Base-by-base conservation (phyloP, 2,888 invertebrate species). In the Hemistola chrysoprasaria region DNA sequence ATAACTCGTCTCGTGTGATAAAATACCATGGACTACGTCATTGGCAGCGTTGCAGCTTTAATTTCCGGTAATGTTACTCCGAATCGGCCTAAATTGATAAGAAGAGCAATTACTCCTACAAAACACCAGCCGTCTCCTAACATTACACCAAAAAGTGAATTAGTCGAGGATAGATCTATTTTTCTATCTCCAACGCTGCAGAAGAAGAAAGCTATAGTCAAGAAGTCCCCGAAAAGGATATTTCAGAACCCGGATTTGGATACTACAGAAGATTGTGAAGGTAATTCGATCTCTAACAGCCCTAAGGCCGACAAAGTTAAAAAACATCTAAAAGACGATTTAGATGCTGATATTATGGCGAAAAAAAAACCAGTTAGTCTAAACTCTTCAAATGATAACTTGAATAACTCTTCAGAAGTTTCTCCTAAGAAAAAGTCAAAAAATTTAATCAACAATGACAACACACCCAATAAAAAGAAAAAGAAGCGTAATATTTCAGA, bases 41-140 rank as follows among this genome's bases (percentile, higher is more conserved):
- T 91, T 23, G 92, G 92, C 40, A 90, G 91, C 65, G 78, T 92
- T 40, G 90, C 91, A 42, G 91, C 91, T 47, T 68, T 92, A 53
- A 84, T 92, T 63, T 85, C 91, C 8, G 91, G 91, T 29, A 84
- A 87, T 46, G 88, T 88, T 22, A 90, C 91, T 1, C 89, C 90
- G 4, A 90, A 88, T 52, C 82, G 91, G 11, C 86, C 87, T 0
- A 90, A 83, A 65, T 65, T 88, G 6, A 33, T 71, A 1, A 77
- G 75, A 50, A 77, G 71, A 54, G 84, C 88, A 0, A 39, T 81
- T 41, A 89, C 89, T 29, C 89, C 89, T 0, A 80, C 72, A 22
- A 87, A 88, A 77, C 85, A 85, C 33, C 81, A 78, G 45, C 65
- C 68, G 5, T 87, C 88, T 0, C 83, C 86, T 0, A 81, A 85